Base-by-base conservation (phyloP, 37 sponge, comb jelly and placozoan species). In the Ianthella basta region DNA sequence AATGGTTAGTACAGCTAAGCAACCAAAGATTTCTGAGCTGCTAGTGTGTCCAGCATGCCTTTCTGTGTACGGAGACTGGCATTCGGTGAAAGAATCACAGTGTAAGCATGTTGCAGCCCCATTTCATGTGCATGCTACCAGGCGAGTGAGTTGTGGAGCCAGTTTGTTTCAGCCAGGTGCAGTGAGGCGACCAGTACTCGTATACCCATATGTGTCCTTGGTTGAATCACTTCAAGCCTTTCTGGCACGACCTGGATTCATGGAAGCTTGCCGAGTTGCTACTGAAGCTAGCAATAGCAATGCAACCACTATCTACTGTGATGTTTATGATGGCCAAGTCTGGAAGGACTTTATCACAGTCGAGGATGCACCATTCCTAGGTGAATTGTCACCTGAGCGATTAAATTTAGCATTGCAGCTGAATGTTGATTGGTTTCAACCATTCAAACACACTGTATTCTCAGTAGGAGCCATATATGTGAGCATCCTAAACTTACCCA, bases 71-170 rank as follows among this genome's bases (percentile, higher is more conserved):
- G 15, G 24, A 4, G 54, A 53, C 24, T 50, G 54, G 44, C n/a
- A 53, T 23, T 1, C 53, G 40, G 25, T 41, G 23, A 13, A 32
- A 32, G 34, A 5, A 18, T 18, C 18, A 1, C 37, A 75, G 2
- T 91, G 92, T 70, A 60, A 66, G 27, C 77, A 82, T 83, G 86
- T 91, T n/a, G 80, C 38, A 5, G 69, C 53, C 63, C 91, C 91
- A 24, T 83, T 80, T 6, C 88, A 91, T 57, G 40, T 79, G n/a
- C 88, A 88, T 1, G 60, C 27, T 32, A 15, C 40, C 20, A 55
- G 67, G 25, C 61, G 86, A 57, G 14, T 21, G 20, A 23, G 32
- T 25, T 91, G 92, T 34, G 70, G 77, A 34, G 35, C 66, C 41
- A 10, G 24, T 21, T 64, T 91, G 13, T 74, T 85, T 6, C 85